Percentiles rank a stretch among this genome's conserved stretches.
phyloP scores from a whole-genome alignment of 1,140 invertebrate genomes.

The Ridgeia piscesae region DNA sequence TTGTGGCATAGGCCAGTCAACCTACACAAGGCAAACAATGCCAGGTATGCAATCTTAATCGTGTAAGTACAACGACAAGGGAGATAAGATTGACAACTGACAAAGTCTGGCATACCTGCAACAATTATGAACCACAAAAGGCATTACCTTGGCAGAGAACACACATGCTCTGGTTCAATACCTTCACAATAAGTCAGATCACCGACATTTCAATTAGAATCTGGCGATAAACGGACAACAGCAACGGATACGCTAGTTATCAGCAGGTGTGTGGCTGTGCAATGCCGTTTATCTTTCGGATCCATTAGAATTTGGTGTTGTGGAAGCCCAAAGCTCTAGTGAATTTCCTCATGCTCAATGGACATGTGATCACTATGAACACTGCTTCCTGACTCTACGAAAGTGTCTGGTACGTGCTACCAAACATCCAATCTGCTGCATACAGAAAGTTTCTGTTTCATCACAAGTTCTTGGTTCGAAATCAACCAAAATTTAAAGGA shows the following conservation, averaged over 20 bases:
- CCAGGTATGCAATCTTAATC: not conserved
- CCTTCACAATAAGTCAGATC: not conserved
- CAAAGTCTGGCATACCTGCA: not conserved
- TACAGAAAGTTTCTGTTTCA: not conserved
- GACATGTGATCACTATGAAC: not conserved
- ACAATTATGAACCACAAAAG: not conserved
- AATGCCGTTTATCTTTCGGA: not conserved
- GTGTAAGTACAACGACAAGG: not conserved
- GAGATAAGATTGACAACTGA: not conserved
- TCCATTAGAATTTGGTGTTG: not conserved
- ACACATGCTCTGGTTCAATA: not conserved
- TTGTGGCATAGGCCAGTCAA: not conserved
- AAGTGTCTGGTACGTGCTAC: not conserved
- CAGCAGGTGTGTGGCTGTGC: not conserved
- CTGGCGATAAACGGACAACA: not conserved
- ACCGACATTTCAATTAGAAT: not conserved
- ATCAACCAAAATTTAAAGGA: not conserved
- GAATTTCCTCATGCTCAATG: not conserved
- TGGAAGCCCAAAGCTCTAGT: not conserved
- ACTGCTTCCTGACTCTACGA: not conserved
- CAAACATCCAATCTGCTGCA: not conserved
- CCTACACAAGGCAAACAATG: not conserved
- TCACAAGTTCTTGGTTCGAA: not conserved
- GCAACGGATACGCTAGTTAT: not conserved
- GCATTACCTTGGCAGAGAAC: not conserved